These are phyloP conservation scores for Leucophora obtusa DNA, from an alignment of 2,888 invertebrate genomes.

Conservation along the genomic window DNA sequence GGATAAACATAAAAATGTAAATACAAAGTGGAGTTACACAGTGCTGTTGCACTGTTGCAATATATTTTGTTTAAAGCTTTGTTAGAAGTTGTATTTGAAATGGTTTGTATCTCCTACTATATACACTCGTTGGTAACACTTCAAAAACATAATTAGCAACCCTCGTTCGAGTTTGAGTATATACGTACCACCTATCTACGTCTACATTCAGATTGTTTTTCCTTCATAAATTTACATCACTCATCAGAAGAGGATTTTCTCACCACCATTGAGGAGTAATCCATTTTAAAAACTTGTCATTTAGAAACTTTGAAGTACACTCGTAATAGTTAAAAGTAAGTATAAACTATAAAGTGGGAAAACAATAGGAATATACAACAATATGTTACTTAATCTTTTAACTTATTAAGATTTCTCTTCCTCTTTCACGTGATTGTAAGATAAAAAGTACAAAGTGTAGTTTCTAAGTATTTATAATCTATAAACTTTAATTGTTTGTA, in stretches of 20 bases:
- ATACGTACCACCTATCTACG: neutral
- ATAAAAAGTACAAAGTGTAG: neutral
- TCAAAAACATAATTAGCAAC: too few species aligned
- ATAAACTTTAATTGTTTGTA: conserved; percentile 45
- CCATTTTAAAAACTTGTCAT: conserved; percentile 44
- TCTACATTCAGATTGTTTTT: neutral
- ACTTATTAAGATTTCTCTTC: neutral
- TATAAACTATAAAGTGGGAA: conserved; percentile 1
- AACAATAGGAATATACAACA: neutral
- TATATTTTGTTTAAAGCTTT: too few species aligned
- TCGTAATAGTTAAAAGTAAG: conserved; percentile 15
- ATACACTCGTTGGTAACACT: too few species aligned
- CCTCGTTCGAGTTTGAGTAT: too few species aligned
- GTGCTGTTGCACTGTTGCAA: too few species aligned
- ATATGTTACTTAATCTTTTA: conserved; percentile 2
- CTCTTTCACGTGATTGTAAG: neutral
- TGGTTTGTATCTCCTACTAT: too few species aligned
- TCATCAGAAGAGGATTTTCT: conserved; percentile 22
- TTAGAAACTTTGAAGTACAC: conserved; percentile 19
- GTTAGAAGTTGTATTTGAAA: too few species aligned
- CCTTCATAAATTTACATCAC: conserved; percentile 23
- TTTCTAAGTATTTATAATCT: neutral
- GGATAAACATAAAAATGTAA: too few species aligned
- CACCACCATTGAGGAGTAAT: conserved; percentile 33
- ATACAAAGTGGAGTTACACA: too few species aligned